A percentile compares a stretch with the other conserved stretches of the same genome.
phyloP scores from a whole-genome alignment of 2,113 vertebrate genomes.

The Planiliza haematocheilus region DNA sequence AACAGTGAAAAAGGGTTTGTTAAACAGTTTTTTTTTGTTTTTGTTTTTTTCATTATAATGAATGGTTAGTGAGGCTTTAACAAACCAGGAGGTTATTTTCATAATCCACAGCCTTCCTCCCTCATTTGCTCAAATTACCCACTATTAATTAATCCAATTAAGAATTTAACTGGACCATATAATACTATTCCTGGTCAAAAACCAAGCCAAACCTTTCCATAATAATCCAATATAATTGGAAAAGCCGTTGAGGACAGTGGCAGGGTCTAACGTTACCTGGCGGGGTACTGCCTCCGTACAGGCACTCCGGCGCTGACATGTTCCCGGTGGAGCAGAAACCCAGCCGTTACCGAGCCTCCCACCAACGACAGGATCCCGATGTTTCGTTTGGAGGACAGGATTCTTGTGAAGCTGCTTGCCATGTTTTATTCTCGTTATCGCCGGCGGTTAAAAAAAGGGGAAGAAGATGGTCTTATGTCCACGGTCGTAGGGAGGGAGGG shows the following conservation, averaged over 20 bases:
- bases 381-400: conserved; percentile 84
- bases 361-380: conserved; percentile 88
- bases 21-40: not conserved
- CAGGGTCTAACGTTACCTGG: conserved; percentile 88
- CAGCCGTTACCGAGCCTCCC: conserved; percentile 89
- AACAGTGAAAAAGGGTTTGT: no score
- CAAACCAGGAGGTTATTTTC: not conserved
- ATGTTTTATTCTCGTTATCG: conserved; percentile 69
- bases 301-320: conserved; percentile 81
- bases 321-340: conserved; percentile 87
- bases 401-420: conserved; percentile 90
- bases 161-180: not conserved
- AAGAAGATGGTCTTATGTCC: not conserved
- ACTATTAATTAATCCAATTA: not conserved
- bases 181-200: no score
- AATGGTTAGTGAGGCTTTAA: no score
- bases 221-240: not conserved
- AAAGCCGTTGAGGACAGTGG: no score
- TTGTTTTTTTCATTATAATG: no score
- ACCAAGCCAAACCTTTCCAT: no score
- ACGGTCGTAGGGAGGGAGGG: not conserved
- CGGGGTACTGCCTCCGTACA: conserved; percentile 89
- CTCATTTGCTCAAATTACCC: not conserved
- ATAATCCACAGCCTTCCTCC: not conserved
- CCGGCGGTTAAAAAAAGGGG: not conserved